Percentiles rank a stretch among this genome's conserved stretches.
Conservation (phyloP, 2,888 invertebrate species). For the Darwinula stevensoni region DNA sequence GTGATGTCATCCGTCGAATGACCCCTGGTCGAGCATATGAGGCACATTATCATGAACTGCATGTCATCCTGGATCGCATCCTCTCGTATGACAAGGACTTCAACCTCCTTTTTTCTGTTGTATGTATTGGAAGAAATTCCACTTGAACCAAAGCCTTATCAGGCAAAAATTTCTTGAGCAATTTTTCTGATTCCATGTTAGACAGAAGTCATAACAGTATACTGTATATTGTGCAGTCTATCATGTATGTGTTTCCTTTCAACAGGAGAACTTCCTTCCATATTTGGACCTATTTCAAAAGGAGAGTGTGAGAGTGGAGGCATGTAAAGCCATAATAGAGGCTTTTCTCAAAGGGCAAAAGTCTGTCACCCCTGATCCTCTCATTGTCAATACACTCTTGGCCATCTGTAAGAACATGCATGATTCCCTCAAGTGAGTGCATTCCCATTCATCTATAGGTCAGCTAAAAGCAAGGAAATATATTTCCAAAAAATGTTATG, state of each 20-base stretch:
- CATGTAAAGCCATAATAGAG: constrained; percentile 44
- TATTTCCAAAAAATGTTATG: constrained; percentile 3
- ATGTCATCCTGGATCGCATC: constrained; percentile 40
- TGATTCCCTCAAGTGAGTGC: constrained; percentile 58
- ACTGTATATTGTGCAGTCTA: no score
- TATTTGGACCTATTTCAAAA: constrained; percentile 66
- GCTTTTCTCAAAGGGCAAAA: constrained; percentile 15
- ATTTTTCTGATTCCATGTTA: no score
- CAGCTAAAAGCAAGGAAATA: constrained; percentile 3
- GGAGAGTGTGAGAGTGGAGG: constrained; percentile 45
- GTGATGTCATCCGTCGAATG: constrained; percentile 58
- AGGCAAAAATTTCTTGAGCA: no score
- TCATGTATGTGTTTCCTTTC: no score
- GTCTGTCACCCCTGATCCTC: constrained; percentile 30
- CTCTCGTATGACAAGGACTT: constrained; percentile 43
- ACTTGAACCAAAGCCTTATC: no score
- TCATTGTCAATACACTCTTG: constrained; percentile 61
- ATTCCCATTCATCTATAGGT: constrained; percentile 5
- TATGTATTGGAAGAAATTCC: no score
- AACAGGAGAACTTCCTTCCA: constrained; percentile 62
- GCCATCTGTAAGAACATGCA: constrained; percentile 64
- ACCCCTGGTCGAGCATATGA: constrained; percentile 43
- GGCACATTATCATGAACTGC: constrained; percentile 43
- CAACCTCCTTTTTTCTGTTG: constrained; percentile 48
- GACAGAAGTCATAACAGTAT: no score